phyloP scores from a whole-genome alignment of 2,888 invertebrate genomes.

The Zele albiditarsus region DNA sequence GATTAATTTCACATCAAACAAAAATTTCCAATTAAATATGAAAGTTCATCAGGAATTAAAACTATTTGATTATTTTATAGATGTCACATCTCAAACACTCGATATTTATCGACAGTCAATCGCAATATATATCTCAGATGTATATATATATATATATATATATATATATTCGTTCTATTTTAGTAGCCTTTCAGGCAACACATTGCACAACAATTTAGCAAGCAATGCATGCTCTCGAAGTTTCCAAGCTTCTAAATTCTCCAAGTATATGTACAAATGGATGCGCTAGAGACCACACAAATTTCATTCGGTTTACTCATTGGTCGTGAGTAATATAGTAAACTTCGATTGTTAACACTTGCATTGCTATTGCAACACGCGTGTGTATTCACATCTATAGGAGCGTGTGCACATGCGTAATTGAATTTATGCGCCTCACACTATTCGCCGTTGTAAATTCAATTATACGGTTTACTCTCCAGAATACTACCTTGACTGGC shows the following conservation, averaged over 20 bases:
- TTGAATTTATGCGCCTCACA: slow-evolving; percentile 60
- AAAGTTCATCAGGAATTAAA: no score
- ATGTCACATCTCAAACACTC: no score
- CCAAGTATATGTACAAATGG: background rate
- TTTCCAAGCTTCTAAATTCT: slow-evolving; percentile 7
- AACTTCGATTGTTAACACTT: slow-evolving; percentile 51
- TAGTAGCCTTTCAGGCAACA: background rate
- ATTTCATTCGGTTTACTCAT: slow-evolving; percentile 22
- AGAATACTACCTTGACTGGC: slow-evolving; percentile 57
- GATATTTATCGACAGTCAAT: background rate
- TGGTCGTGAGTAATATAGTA: slow-evolving; percentile 23
- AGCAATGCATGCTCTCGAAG: background rate
- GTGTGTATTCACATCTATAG: slow-evolving; percentile 37
- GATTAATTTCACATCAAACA: no score
- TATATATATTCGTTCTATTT: background rate
- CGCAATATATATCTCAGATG: no score
- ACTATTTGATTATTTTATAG: no score
- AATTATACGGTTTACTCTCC: slow-evolving; percentile 62
- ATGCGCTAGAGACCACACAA: slow-evolving; percentile 8
- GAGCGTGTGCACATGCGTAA: slow-evolving; percentile 52
- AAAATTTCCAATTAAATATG: no score
- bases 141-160: background rate
- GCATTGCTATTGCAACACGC: background rate
- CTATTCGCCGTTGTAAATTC: slow-evolving; percentile 58
- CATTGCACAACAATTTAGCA: background rate